Evolutionary conservation across 2,888 invertebrate species (phyloP).

Genomic region (Cyclophora albipunctata): DNA sequence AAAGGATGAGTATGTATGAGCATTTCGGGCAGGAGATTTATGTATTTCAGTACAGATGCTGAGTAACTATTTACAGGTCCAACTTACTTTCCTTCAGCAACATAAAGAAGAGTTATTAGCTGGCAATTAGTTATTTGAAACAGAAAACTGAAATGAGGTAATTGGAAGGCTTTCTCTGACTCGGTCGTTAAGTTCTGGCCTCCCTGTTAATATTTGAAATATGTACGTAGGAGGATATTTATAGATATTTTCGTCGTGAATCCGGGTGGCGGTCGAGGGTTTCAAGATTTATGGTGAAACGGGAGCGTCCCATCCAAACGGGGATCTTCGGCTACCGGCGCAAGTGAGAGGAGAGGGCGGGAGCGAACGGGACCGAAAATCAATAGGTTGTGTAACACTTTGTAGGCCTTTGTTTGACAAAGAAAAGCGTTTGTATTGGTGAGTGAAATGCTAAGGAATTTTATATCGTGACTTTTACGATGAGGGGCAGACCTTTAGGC

Average conservation of each 20-base stretch:
- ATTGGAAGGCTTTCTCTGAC: conserved; percentile 25
- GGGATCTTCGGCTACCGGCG: conserved; percentile 48
- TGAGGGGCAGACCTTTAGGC: no score
- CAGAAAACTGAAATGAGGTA: not conserved
- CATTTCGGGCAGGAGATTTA: no score
- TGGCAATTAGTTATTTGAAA: no score
- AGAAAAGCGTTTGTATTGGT: no score
- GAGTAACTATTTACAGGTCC: no score
- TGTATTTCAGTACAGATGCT: no score
- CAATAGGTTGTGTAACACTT: conserved; percentile 6
- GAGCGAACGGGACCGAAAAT: conserved; percentile 6
- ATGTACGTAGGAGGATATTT: conserved; percentile 70
- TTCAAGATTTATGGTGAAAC: conserved; percentile 72
- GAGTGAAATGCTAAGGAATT: no score
- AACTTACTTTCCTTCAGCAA: no score
- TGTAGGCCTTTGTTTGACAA: no score
- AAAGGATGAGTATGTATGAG: no score
- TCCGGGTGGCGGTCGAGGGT: conserved; percentile 74
- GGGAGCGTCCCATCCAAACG: conserved; percentile 73
- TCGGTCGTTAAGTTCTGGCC: conserved; percentile 38
- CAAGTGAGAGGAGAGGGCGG: conserved; percentile 18
- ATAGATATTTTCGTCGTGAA: conserved; percentile 73
- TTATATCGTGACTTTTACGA: no score
- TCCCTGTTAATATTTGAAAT: conserved; percentile 71
- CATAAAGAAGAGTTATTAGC: no score